Evolutionary conservation across 1,140 invertebrate species (phyloP).

Genomic region (Macrobrachium nipponense): DNA sequence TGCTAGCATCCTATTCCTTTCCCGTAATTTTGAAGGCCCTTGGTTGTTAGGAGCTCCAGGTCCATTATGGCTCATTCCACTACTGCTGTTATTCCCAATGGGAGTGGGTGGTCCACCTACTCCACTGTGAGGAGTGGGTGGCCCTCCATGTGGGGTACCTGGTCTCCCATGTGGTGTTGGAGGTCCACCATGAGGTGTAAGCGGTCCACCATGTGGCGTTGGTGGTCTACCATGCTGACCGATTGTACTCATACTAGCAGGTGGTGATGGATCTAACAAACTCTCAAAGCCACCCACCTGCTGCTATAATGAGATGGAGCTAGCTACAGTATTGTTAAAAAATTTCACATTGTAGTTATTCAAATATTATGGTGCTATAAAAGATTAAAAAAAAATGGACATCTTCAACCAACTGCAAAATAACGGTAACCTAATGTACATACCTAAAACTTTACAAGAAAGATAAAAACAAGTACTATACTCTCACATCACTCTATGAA

Average conservation of each 20-base stretch:
- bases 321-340: background rate
- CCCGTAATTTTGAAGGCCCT: conserved; percentile 41
- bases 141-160: conserved; percentile 38
- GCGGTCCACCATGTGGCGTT: conserved; percentile 56
- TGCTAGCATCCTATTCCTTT: conserved; percentile 59
- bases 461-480: background rate
- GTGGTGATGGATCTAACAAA: conserved; percentile 56
- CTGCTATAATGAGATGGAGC: conserved; percentile 1
- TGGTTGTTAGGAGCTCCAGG: conserved; percentile 48
- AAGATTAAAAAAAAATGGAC: too few species aligned
- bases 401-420: too few species aligned
- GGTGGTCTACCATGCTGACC: conserved; percentile 52
- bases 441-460: too few species aligned
- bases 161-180: conserved; percentile 52
- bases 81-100: conserved; percentile 42
- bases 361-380: too few species aligned
- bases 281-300: conserved; percentile 60
- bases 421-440: too few species aligned
- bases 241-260: conserved; percentile 55
- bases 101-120: conserved; percentile 23
- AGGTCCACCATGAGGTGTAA: conserved; percentile 55
- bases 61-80: conserved; percentile 18
- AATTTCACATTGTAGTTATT: too few species aligned
- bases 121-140: conserved; percentile 46
- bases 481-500: background rate